These are phyloP conservation scores for Oxystoma pomonae DNA, from an alignment of 2,888 invertebrate species.

Conservation along the genomic window DNA sequence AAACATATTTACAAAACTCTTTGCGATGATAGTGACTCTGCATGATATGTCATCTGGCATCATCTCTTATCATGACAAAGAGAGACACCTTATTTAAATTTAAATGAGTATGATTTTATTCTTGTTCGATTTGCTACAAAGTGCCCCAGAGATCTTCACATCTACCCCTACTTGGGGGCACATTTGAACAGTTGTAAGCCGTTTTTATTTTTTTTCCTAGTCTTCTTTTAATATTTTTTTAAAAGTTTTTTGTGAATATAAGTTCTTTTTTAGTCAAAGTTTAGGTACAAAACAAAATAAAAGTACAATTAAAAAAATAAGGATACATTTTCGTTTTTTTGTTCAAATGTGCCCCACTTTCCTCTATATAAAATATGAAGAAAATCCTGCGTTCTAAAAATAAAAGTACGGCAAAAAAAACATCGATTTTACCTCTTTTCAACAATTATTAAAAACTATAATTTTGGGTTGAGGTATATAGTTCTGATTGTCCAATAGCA, in stretches of 20 bases:
- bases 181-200: not conserved
- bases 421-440: too few species aligned
- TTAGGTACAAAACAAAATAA: not conserved
- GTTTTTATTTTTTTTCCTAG: not conserved
- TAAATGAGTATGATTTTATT: not conserved
- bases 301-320: not conserved
- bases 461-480: too few species aligned
- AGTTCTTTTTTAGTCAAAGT: not conserved
- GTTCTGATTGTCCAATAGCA: too few species aligned
- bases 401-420: too few species aligned
- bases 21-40: too few species aligned
- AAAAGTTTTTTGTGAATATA: not conserved
- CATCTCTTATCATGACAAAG: too few species aligned
- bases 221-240: not conserved
- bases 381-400: too few species aligned
- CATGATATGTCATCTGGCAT: too few species aligned
- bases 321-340: not conserved
- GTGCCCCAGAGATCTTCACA: not conserved
- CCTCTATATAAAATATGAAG: too few species aligned
- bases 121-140: not conserved
- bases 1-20: too few species aligned
- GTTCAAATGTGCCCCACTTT: not conserved
- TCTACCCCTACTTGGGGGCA: not conserved
- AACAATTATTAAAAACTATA: too few species aligned
- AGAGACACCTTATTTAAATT: not conserved